Percentiles rank a stretch among this genome's conserved stretches.
Conservation (phyloP, 92 coral and sea anemone species). For the Nematostella vectensis region DNA sequence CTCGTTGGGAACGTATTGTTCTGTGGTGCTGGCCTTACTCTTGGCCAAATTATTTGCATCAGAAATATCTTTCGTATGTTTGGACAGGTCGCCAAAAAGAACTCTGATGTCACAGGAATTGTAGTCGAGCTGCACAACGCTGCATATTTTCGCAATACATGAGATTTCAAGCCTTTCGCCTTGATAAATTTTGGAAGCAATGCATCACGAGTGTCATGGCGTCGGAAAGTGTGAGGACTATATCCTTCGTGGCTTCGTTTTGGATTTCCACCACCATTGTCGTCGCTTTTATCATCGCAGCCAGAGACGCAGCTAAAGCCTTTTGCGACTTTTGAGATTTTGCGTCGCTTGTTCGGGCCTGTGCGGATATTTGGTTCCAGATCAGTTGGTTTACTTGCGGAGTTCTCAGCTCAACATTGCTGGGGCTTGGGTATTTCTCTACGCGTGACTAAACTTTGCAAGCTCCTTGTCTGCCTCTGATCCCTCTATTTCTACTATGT, state of each 20-base stretch:
- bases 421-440: conserved; percentile 37
- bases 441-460: conserved; percentile 29
- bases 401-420: conserved; percentile 26
- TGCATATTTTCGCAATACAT: conserved; percentile 22
- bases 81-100: conserved; percentile 41
- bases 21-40: conserved; percentile 20
- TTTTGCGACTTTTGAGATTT: conserved; percentile 38
- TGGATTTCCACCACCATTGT: conserved; percentile 5
- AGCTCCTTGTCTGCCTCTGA: conserved; percentile 31
- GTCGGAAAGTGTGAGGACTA: not conserved
- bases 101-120: conserved; percentile 12
- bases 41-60: conserved; percentile 30
- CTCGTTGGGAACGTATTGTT: not conserved
- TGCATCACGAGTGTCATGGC: not conserved
- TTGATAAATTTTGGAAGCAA: not conserved
- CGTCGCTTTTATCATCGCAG: conserved; percentile 33
- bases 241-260: conserved; percentile 7
- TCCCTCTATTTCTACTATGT: too few species aligned
- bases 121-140: conserved; percentile 21
- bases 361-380: conserved; percentile 33
- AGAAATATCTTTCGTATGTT: conserved; percentile 34
- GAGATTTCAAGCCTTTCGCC: conserved; percentile 29
- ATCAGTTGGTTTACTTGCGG: conserved; percentile 37
- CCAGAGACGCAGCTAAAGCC: conserved; percentile 31
- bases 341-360: conserved; percentile 22